Evolutionary conservation across 2,113 vertebrate genomes (phyloP).

Genomic region (Calypte anna): DNA sequence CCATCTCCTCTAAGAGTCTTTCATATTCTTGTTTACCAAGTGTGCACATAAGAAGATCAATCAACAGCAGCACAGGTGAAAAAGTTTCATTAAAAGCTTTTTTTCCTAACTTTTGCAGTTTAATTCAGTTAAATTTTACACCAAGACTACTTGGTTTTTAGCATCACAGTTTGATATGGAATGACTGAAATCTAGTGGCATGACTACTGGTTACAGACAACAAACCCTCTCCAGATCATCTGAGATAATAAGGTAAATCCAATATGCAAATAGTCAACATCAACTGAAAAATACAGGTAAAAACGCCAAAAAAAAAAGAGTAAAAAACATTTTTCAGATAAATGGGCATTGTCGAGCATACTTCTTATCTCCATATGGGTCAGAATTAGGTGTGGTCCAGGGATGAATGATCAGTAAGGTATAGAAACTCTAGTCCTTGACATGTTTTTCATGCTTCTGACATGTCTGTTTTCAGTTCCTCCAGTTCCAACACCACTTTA

Average conservation of each 20-base stretch:
- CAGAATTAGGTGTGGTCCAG: neutral
- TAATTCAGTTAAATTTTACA: neutral
- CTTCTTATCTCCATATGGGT: neutral
- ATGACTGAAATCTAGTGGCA: neutral
- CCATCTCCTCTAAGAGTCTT: neutral
- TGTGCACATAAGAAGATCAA: neutral
- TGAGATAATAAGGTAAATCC: neutral
- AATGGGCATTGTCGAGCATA: neutral
- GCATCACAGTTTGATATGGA: neutral
- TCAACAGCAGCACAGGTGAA: neutral
- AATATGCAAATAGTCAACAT: neutral
- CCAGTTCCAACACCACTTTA: neutral
- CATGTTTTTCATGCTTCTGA: neutral
- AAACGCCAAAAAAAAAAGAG: neutral
- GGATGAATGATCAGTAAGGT: neutral
- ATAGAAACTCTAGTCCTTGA: neutral
- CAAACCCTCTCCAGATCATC: neutral
- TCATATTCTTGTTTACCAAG: neutral
- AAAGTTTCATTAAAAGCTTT: neutral
- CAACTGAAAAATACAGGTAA: neutral
- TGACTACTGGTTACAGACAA: neutral
- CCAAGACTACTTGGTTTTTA: neutral
- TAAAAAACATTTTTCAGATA: neutral
- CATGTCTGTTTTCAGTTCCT: neutral
- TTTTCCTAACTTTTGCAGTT: neutral